Percentiles rank a stretch among this genome's conserved stretches.
Evolutionary conservation across 1,140 invertebrate genomes (phyloP).

Genomic region (Drosophila sp.): DNA sequence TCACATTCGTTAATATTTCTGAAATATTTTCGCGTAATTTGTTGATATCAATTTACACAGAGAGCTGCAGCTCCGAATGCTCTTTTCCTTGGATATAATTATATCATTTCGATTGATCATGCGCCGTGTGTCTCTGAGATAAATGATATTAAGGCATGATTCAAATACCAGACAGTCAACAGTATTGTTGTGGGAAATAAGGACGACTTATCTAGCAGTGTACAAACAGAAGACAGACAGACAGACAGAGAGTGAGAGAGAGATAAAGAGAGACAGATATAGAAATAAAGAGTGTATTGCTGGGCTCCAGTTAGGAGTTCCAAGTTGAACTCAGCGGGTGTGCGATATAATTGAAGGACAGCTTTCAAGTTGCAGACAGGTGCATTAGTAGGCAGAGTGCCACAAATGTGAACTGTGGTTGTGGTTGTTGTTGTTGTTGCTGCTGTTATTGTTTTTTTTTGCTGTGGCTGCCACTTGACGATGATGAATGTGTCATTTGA

Average conservation of each 20-base stretch:
- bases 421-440: slow-evolving; percentile 10
- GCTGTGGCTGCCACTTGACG: slow-evolving; percentile 62
- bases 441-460: too few relatives aligned
- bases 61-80: slow-evolving; percentile 18
- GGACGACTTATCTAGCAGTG: slow-evolving; percentile 46
- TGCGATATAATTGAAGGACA: slow-evolving; percentile 74
- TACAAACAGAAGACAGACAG: slow-evolving; percentile 8
- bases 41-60: slow-evolving; percentile 83
- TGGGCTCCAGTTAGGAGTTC: slow-evolving; percentile 64
- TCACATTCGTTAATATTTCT: slow-evolving; percentile 82
- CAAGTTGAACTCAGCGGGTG: slow-evolving; percentile 71
- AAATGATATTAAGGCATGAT: slow-evolving; percentile 55
- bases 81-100: slow-evolving; percentile 59
- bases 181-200: slow-evolving; percentile 31
- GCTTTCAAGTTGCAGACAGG: slow-evolving; percentile 60
- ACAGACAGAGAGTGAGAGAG: neutral
- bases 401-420: neutral
- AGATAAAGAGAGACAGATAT: neutral
- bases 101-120: slow-evolving; percentile 83
- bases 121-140: slow-evolving; percentile 47
- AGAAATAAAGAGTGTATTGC: slow-evolving; percentile 30
- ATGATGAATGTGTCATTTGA: slow-evolving; percentile 74
- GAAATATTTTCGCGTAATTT: slow-evolving; percentile 83
- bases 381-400: slow-evolving; percentile 53
- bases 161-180: slow-evolving; percentile 49